Base-by-base conservation (phyloP, 2,797 vertebrate genomes). In the Anguilla anguilla region DNA sequence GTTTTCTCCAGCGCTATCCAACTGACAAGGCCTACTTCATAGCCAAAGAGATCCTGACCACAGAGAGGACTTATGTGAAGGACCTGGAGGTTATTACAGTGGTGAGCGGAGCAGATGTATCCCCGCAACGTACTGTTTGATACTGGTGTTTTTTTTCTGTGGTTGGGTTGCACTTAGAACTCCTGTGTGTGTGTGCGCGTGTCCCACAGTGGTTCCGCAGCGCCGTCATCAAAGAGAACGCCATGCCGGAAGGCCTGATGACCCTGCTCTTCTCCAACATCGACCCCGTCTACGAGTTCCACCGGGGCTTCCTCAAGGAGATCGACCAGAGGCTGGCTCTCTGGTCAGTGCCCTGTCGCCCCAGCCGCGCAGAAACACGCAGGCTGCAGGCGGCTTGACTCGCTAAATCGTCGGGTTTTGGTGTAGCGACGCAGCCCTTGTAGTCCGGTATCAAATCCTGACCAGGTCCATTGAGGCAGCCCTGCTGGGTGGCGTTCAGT, bases 71-170 rank as follows among this genome's bases (percentile, higher is more conserved):
- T 0, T 97, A 98, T 91, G 92, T 99, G 84, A 99, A 99, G 91
- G 99, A 99, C 92, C 94, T 99, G n/a, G 98, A 99, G 94, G 98
- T 99, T 86, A 97, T 99, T 89, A 98, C 98, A 1, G 97, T 99
- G 97, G 98, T 99, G 95, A 95, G 97, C 59, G 85, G 53, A 69
- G 43, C 43, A 46, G 31, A 25, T 69, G 67, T 28, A 39, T 90
- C 15, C 86, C 81, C 25, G n/a, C 51, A n/a, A 87, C 57, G 69
- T n/a, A 72, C 49, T n/a, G 39, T 67, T 39, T 67, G 2, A 85
- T 28, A 57, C 59, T 67, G n/a, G 22, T 9, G 15, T 3, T 35
- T 4, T 31, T 31, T 31, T 15, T 31, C 69, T 39, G 13, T 31
- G 31, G 69, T 74, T 31, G 31, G 39, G 35, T 79, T n/a, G 64